Evolutionary conservation across 2,888 invertebrate species (phyloP).

Genomic region (Trilocha varians): DNA sequence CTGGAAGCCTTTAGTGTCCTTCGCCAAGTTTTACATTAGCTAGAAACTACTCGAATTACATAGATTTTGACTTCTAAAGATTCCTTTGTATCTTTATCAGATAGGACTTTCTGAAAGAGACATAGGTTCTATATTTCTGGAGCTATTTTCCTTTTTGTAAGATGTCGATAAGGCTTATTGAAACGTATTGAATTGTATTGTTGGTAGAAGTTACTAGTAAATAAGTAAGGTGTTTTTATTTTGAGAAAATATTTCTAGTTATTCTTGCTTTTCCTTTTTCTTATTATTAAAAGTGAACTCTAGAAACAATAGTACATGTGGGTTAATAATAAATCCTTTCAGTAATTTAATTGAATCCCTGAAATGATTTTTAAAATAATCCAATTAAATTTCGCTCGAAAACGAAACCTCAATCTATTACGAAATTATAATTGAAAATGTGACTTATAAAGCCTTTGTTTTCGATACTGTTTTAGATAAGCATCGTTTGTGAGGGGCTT

Average conservation of each 20-base stretch:
- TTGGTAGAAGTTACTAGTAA: neutral
- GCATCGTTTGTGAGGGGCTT: slow-evolving; percentile 12
- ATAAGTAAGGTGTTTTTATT: no score
- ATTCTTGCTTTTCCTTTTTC: no score
- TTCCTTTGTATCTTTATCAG: neutral
- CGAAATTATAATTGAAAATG: neutral
- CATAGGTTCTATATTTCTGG: no score
- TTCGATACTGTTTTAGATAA: slow-evolving; percentile 5
- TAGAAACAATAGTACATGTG: no score
- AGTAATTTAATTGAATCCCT: no score
- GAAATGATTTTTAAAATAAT: neutral
- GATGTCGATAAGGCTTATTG: neutral
- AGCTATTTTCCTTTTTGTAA: no score
- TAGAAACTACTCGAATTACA: neutral
- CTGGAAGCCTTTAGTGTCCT: neutral
- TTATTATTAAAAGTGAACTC: no score
- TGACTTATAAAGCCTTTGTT: neutral
- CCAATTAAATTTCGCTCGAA: neutral
- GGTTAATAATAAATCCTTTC: no score
- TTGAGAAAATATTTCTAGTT: no score
- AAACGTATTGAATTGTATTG: neutral
- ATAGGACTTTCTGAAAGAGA: neutral
- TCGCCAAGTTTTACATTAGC: neutral
- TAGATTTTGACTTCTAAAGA: neutral
- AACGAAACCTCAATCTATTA: neutral